Evolutionary conservation across 2,888 invertebrate species (phyloP).

Genomic region (Drosophila neutralis): DNA sequence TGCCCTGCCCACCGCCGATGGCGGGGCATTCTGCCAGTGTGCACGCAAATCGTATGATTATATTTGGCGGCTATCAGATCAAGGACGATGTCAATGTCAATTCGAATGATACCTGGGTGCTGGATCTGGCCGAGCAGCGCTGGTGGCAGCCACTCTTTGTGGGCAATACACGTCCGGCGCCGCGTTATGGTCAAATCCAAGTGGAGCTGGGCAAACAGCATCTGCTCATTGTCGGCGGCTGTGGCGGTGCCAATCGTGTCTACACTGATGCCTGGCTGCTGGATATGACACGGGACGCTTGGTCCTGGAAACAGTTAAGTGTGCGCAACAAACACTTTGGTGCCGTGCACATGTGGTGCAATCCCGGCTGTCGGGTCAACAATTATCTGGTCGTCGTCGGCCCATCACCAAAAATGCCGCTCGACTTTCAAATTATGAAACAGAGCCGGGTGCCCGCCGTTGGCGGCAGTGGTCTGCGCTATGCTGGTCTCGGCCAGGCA

Average conservation of each 20-base stretch:
- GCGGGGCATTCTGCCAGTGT: slow-evolving; percentile 97
- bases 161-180: slow-evolving; percentile 88
- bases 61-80: slow-evolving; percentile 90
- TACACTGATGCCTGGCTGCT: slow-evolving; percentile 97
- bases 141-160: slow-evolving; percentile 92
- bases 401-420: slow-evolving; percentile 83
- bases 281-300: slow-evolving; percentile 89
- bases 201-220: slow-evolving; percentile 91
- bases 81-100: slow-evolving; percentile 85
- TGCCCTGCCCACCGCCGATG: slow-evolving; percentile 85
- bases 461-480: slow-evolving; percentile 66
- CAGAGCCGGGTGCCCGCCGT: slow-evolving; percentile 81
- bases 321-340: slow-evolving; percentile 92
- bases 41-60: slow-evolving; percentile 92
- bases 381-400: slow-evolving; percentile 91
- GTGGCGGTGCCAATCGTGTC: slow-evolving; percentile 93
- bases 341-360: slow-evolving; percentile 96
- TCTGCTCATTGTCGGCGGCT: slow-evolving; percentile 93
- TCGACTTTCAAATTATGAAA: slow-evolving; percentile 85
- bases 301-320: slow-evolving; percentile 91
- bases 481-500: slow-evolving; percentile 53
- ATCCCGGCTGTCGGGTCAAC: slow-evolving; percentile 92
- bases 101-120: slow-evolving; percentile 95
- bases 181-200: slow-evolving; percentile 97
- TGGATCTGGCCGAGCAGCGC: slow-evolving; percentile 90